phyloP scores from a whole-genome alignment of 2,797 vertebrate species.

The Syngnathus acus region DNA sequence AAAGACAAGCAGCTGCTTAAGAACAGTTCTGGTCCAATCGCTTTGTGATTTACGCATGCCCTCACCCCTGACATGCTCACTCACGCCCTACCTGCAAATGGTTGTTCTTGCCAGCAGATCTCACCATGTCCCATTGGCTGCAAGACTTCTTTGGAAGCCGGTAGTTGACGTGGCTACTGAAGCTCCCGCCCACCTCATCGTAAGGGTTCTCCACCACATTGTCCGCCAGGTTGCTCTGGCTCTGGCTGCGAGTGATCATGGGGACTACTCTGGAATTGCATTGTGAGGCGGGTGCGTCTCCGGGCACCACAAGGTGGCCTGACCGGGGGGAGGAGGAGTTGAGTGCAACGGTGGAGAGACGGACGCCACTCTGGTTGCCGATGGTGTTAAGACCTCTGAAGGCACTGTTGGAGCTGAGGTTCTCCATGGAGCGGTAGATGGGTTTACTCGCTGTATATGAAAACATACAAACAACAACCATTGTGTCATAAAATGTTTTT shows the following conservation, averaged over 20 bases:
- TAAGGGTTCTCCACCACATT: slow-evolving; percentile 69
- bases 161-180: slow-evolving; percentile 26
- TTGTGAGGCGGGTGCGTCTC: slow-evolving; percentile 7
- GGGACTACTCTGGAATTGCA: slow-evolving; percentile 44
- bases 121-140: slow-evolving; percentile 72
- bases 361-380: slow-evolving; percentile 18
- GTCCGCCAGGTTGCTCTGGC: slow-evolving; percentile 71
- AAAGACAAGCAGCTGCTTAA: not conserved
- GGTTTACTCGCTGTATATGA: slow-evolving; percentile 56
- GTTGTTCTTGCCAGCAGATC: slow-evolving; percentile 43
- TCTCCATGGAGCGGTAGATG: slow-evolving; percentile 74
- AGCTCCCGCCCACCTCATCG: slow-evolving; percentile 48
- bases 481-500: not conserved
- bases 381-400: slow-evolving; percentile 41
- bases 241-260: slow-evolving; percentile 71
- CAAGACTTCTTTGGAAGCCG: slow-evolving; percentile 59
- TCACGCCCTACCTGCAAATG: slow-evolving; percentile 57
- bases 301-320: slow-evolving; percentile 45
- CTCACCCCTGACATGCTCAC: too few relatives aligned
- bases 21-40: not conserved
- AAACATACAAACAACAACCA: not conserved
- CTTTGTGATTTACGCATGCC: not conserved
- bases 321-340: slow-evolving; percentile 35
- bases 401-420: slow-evolving; percentile 67
- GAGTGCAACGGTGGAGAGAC: slow-evolving; percentile 30